These are phyloP conservation scores for Scytalopus superciliaris DNA, from an alignment of 2,113 vertebrate species.

Conservation along the genomic window DNA sequence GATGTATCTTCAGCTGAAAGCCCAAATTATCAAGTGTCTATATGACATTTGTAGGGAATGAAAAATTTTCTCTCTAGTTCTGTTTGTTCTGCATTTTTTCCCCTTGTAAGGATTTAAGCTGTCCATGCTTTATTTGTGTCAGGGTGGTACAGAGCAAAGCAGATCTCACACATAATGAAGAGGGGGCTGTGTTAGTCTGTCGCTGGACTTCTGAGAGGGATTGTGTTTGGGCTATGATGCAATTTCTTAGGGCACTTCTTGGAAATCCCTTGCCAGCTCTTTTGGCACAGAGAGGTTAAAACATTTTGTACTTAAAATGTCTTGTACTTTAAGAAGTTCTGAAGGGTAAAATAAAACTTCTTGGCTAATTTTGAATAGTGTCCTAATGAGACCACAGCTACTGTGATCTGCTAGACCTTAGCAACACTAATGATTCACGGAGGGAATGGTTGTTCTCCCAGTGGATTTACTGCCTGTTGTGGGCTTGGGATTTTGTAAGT, in stretches of 20 bases:
- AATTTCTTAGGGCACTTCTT: neutral
- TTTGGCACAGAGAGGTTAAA: neutral
- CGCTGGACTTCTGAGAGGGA: neutral
- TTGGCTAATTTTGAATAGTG: neutral
- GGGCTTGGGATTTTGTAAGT: neutral
- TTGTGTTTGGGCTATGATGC: neutral
- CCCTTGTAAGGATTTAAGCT: neutral
- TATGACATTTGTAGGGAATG: slow-evolving; percentile 3
- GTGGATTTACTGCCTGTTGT: neutral
- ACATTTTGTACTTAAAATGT: neutral
- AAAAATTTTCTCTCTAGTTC: neutral
- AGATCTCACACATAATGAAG: neutral
- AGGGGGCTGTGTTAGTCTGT: neutral
- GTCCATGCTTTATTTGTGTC: neutral
- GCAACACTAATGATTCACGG: neutral
- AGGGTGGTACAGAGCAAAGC: neutral
- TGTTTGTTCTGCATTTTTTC: neutral
- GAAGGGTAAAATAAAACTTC: neutral
- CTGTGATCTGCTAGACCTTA: neutral
- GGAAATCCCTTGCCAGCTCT: neutral
- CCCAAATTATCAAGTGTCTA: neutral
- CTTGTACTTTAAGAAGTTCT: neutral
- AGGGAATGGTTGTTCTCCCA: neutral
- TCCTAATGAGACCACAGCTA: neutral
- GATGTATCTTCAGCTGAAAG: neutral